These are phyloP conservation scores for Urocitellus parryii DNA, from an alignment of 2,113 vertebrate species.

Conservation along the genomic window DNA sequence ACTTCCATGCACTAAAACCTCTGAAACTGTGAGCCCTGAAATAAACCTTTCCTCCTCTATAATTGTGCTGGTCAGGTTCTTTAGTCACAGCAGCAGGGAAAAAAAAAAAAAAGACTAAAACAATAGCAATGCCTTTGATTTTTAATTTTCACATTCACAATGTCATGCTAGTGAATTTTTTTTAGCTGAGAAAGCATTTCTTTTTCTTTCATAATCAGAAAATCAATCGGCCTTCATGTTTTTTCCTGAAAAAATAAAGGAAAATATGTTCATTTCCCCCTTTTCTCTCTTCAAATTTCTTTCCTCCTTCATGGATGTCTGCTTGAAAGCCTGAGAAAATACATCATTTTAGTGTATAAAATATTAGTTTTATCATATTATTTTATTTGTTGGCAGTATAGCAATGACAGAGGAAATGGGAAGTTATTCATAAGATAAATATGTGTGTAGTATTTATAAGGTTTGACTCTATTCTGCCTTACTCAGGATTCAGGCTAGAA, in stretches of 20 bases:
- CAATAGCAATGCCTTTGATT: neutral
- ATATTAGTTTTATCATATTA: neutral
- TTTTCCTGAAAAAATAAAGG: neutral
- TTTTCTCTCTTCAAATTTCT: neutral
- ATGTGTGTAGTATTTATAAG: neutral
- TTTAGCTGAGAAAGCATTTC: neutral
- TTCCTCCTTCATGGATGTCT: neutral
- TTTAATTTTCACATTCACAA: conserved; percentile 14
- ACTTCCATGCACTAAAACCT: too few relatives aligned
- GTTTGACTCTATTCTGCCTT: neutral
- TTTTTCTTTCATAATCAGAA: conserved; percentile 35
- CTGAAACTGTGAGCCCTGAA: too few relatives aligned
- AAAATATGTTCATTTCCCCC: neutral
- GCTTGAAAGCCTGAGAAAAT: neutral
- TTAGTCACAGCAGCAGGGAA: too few relatives aligned
- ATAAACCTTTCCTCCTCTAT: too few relatives aligned
- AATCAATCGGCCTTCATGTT: neutral
- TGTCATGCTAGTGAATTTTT: neutral
- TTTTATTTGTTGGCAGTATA: neutral
- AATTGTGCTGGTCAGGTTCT: too few relatives aligned
- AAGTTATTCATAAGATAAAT: neutral
- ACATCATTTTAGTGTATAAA: neutral
- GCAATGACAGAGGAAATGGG: neutral
- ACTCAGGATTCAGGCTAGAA: neutral
- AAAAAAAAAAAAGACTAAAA: neutral